These are phyloP conservation scores for Excalfactoria chinensis DNA, from an alignment of 2,113 vertebrate genomes.

Conservation along the genomic window DNA sequence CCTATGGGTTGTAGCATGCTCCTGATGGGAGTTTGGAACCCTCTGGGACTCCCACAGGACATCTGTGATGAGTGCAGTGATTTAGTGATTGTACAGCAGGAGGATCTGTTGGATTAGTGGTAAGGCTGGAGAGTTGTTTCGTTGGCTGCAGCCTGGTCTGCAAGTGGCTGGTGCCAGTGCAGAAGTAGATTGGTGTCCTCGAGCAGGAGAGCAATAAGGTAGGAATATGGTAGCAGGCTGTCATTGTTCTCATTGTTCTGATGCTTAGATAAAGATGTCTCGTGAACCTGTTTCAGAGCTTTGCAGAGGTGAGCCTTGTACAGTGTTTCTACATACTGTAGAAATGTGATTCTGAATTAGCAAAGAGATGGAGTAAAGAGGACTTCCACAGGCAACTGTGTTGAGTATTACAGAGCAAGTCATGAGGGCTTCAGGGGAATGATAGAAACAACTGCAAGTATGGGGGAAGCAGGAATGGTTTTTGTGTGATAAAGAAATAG, in stretches of 20 bases:
- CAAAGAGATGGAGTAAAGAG: neutral
- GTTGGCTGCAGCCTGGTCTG: neutral
- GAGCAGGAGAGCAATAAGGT: neutral
- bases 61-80: neutral
- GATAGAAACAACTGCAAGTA: neutral
- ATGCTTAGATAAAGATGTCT: neutral
- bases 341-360: neutral
- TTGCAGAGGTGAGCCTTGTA: neutral
- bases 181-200: neutral
- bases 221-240: neutral
- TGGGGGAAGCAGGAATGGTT: neutral
- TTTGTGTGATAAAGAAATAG: neutral
- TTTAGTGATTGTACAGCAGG: neutral
- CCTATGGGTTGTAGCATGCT: rapidly evolving
- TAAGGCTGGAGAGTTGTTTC: neutral
- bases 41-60: neutral
- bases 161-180: neutral
- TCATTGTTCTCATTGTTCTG: neutral
- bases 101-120: rapidly evolving
- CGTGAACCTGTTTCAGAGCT: neutral
- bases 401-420: neutral
- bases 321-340: neutral
- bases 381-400: neutral
- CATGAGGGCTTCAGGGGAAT: neutral
- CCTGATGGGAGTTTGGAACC: neutral